Base-by-base conservation (phyloP, 1,140 invertebrate genomes). In the Monochamus saltuarius region DNA sequence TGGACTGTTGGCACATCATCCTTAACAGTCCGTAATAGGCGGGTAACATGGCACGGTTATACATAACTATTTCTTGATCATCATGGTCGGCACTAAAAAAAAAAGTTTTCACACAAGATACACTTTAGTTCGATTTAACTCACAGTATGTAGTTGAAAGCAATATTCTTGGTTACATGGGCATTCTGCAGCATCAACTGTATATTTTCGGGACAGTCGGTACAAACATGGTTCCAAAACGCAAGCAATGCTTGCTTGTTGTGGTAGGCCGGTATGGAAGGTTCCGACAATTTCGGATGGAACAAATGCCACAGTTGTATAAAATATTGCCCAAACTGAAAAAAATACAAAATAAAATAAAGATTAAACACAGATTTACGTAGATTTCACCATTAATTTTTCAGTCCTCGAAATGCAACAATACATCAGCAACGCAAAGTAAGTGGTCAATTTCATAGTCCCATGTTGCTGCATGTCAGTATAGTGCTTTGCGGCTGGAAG, bases 81-180 rank as follows among this genome's bases (percentile, higher is more conserved):
- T 97, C 94, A 73, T 97, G 94, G 80, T 97, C 94, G 57, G 94
- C 94, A 68, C 89, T 91, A 62, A 14, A 73, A 76, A 55, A 52
- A 35, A n/a, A 43, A 56, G n/a, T n/a, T n/a, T n/a, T n/a, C n/a
- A n/a, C n/a, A n/a, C n/a, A n/a, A n/a, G n/a, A n/a, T n/a, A n/a
- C n/a, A n/a, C 11, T n/a, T 38, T 4, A 53, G 37, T 37, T 16
- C 4, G 4, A 34, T 43, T 6, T 10, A 36, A 85, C 90, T 88
- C 83, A 95, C 92, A 97, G 79, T 76, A 97, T 97, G 76, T 97
- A 97, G 79, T 96, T 97, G 82, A 96, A 97, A 66, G 92, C 93
- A 77, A 97, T 95, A 73, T 97, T 95, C 77, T 93, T 96, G 59
- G 83, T 91, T 64, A 93, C 89, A 73, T 87, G 85, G 62, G 84